Percentiles rank a stretch among this genome's conserved stretches.
Evolutionary conservation across 2,113 vertebrate species (phyloP).

Genomic region (Vulpes lagopus): DNA sequence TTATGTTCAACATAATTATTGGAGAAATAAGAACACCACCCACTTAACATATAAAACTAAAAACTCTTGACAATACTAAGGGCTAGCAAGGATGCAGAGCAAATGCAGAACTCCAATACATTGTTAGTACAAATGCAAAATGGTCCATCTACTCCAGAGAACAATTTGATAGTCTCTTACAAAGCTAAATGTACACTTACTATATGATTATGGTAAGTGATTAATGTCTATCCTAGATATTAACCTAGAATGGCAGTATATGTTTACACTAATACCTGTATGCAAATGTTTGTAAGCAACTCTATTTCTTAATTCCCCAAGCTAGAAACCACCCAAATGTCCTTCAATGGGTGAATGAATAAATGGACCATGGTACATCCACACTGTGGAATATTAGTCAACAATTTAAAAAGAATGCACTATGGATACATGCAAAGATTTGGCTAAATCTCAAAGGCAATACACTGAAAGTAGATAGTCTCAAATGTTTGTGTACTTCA

Average conservation of each 20-base stretch:
- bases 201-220: not conserved
- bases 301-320: not conserved
- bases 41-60: not conserved
- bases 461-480: not conserved
- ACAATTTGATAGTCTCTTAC: not conserved
- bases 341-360: not conserved
- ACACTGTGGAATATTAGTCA: not conserved
- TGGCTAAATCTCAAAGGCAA: not conserved
- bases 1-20: not conserved
- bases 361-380: not conserved
- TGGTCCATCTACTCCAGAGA: not conserved
- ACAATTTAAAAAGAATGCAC: not conserved
- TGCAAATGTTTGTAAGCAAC: not conserved
- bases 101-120: not conserved
- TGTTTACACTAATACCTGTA: not conserved
- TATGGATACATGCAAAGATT: not conserved
- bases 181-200: not conserved
- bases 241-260: not conserved
- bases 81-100: not conserved
- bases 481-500: not conserved
- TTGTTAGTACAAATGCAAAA: not conserved
- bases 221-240: not conserved
- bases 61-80: not conserved
- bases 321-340: not conserved
- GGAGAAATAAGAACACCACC: not conserved